These are phyloP conservation scores for Sussaba pulchella DNA, from an alignment of 2,888 invertebrate genomes.

Conservation along the genomic window DNA sequence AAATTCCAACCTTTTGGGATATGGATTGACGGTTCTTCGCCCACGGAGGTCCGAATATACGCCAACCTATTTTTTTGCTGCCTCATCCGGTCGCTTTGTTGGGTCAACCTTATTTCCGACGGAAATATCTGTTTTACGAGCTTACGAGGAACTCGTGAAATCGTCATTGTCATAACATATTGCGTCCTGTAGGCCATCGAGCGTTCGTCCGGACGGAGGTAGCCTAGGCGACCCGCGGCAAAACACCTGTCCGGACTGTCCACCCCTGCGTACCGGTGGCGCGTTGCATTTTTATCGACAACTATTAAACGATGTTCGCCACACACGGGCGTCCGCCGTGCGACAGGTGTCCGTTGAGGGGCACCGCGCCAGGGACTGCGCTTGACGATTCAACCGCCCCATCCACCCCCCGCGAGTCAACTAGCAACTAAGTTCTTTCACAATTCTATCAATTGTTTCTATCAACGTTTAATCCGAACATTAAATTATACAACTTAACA, in stretches of 20 bases:
- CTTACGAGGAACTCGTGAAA: constrained; percentile 66
- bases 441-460: no score
- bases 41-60: no score
- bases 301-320: constrained; percentile 58
- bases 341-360: constrained; percentile 56
- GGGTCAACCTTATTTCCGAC: neutral
- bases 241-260: constrained; percentile 70
- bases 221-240: constrained; percentile 76
- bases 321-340: constrained; percentile 5
- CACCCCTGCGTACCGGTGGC: constrained; percentile 45
- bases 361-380: neutral
- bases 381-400: constrained; percentile 25
- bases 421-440: no score
- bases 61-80: no score
- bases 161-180: constrained; percentile 66
- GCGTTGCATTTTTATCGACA: constrained; percentile 68
- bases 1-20: no score
- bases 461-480: no score
- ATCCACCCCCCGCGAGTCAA: no score
- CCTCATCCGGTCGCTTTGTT: neutral
- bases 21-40: no score
- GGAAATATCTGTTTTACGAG: constrained; percentile 41
- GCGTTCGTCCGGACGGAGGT: constrained; percentile 68
- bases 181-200: constrained; percentile 70
- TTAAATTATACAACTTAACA: no score